These are phyloP conservation scores for Theonella swinhoei DNA, from an alignment of 37 sponge, comb jelly and placozoan species.

Conservation along the genomic window DNA sequence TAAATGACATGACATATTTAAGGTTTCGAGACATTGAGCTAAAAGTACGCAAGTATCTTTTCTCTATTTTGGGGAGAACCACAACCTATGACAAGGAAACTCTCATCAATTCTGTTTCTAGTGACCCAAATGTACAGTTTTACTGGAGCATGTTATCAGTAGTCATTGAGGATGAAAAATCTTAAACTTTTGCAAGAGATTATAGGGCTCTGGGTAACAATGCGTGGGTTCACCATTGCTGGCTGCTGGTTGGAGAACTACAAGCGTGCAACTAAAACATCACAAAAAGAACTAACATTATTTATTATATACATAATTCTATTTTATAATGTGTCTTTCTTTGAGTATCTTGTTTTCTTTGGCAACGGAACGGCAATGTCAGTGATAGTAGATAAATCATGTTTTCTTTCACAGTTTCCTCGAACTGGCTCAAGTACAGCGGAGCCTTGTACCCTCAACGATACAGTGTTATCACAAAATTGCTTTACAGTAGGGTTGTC, in stretches of 20 bases:
- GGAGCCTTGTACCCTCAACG: constrained; percentile 37
- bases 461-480: constrained; percentile 33
- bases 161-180: constrained; percentile 16
- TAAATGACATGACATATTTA: constrained; percentile 17
- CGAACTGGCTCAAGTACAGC: constrained; percentile 32
- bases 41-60: constrained; percentile 14
- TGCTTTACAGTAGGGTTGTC: constrained; percentile 41
- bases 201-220: constrained; percentile 36
- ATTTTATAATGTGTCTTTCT: neutral
- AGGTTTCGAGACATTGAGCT: constrained; percentile 28
- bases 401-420: constrained; percentile 24
- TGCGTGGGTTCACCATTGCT: constrained; percentile 41
- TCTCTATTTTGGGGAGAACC: neutral
- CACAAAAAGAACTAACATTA: neutral
- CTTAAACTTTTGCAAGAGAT: constrained; percentile 34
- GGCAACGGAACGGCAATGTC: too few species aligned
- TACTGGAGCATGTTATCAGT: constrained; percentile 31
- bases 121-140: constrained; percentile 32
- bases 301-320: too few species aligned
- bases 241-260: constrained; percentile 26
- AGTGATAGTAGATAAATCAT: neutral
- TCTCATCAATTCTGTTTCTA: constrained; percentile 11
- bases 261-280: neutral
- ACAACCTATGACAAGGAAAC: neutral
- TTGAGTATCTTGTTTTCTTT: constrained; percentile 7